These are phyloP conservation scores for Pyrrhia umbra DNA, from an alignment of 2,888 invertebrate genomes.

Conservation along the genomic window DNA sequence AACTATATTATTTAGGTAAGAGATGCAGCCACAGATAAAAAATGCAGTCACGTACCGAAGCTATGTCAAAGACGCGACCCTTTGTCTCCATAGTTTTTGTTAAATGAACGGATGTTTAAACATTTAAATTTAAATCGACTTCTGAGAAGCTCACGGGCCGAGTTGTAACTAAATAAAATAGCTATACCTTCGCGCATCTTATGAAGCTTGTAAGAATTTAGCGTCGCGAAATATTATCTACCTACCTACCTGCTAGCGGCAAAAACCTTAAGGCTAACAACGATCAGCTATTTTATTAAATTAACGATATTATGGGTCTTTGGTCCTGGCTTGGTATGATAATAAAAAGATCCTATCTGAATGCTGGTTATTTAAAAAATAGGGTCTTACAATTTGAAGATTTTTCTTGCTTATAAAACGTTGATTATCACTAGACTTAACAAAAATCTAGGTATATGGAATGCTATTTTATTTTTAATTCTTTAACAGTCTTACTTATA, in stretches of 20 bases:
- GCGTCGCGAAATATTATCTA: slow-evolving; percentile 9
- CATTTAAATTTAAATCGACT: slow-evolving; percentile 61
- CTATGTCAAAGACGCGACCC: slow-evolving; percentile 34
- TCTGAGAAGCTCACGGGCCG: slow-evolving; percentile 48
- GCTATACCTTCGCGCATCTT: not conserved
- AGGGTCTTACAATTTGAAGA: not conserved
- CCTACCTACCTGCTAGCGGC: too few species aligned
- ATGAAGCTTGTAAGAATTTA: slow-evolving; percentile 16
- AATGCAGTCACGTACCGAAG: slow-evolving; percentile 51
- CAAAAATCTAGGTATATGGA: too few species aligned
- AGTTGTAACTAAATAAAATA: slow-evolving; percentile 13
- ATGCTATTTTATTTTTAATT: too few species aligned
- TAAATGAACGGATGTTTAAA: slow-evolving; percentile 53
- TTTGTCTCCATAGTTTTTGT: slow-evolving; percentile 59
- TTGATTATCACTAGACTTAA: not conserved
- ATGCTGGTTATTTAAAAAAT: not conserved
- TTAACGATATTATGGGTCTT: slow-evolving; percentile 4
- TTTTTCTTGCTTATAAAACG: not conserved
- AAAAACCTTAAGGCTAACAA: slow-evolving; percentile 1
- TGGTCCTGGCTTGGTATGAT: slow-evolving; percentile 6
- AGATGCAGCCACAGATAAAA: slow-evolving; percentile 25
- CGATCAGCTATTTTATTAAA: not conserved
- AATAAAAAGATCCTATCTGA: not conserved
- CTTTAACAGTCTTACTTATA: too few species aligned
- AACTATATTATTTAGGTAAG: slow-evolving; percentile 9